Percentiles rank a stretch among this genome's conserved stretches.
phyloP scores from a whole-genome alignment of 2,797 vertebrate genomes.

The Enteromius paludinosus region DNA sequence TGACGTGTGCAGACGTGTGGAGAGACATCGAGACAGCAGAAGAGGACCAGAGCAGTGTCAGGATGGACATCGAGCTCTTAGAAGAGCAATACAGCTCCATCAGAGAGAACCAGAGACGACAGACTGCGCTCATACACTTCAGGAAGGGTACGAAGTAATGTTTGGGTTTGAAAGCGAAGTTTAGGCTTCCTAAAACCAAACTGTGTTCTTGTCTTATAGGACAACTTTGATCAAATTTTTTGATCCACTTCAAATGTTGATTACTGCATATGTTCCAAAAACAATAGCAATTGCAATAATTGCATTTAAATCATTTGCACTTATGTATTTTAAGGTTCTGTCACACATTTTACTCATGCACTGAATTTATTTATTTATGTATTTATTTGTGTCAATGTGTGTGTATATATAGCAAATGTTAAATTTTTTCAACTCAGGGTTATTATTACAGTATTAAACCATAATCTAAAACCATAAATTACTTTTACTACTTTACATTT shows the following conservation, averaged over 20 bases:
- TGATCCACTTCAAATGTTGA: too few species aligned
- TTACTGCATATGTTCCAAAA: not conserved
- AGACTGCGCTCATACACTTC: conserved; percentile 75
- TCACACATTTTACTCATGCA: not conserved
- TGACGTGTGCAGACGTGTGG: conserved; percentile 64
- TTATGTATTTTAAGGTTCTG: not conserved
- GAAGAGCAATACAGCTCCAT: conserved; percentile 78
- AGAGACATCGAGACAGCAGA: not conserved
- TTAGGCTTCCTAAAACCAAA: not conserved
- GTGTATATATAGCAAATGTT: too few species aligned
- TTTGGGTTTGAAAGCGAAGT: not conserved
- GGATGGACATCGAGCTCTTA: conserved; percentile 78
- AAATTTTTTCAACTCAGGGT: too few species aligned
- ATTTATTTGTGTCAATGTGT: too few species aligned
- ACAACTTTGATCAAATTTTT: too few species aligned
- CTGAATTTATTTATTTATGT: too few species aligned
- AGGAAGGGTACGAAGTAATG: conserved; percentile 72
- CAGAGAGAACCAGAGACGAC: conserved; percentile 77
- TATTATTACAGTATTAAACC: too few species aligned
- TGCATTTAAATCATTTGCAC: not conserved
- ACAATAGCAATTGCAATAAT: not conserved
- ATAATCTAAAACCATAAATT: not conserved
- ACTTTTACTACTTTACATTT: not conserved
- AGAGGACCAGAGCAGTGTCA: not conserved
- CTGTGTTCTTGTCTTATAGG: too few species aligned